Evolutionary conservation across 1,140 invertebrate genomes (phyloP).

Genomic region (Halesus radiatus): DNA sequence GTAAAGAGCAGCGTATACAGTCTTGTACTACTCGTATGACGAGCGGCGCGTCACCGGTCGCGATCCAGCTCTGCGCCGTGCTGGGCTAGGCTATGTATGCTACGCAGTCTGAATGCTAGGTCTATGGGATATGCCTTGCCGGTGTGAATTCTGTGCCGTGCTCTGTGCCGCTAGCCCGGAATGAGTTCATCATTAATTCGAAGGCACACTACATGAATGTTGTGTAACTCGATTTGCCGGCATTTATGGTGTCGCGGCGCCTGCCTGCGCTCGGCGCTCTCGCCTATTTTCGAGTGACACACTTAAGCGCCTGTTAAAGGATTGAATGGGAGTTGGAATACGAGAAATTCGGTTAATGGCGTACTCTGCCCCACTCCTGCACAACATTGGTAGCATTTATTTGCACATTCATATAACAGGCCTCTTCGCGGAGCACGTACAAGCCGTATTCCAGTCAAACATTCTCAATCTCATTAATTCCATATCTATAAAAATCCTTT

Average conservation of each 20-base stretch:
- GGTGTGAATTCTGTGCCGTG: too few relatives aligned
- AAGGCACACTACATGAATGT: background rate
- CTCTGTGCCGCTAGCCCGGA: background rate
- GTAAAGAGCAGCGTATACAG: too few relatives aligned
- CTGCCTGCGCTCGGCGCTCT: background rate
- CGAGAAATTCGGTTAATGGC: constrained; percentile 15
- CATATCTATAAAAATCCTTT: too few relatives aligned
- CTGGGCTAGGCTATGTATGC: too few relatives aligned
- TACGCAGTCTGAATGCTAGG: too few relatives aligned
- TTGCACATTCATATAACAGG: background rate
- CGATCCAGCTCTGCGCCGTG: background rate
- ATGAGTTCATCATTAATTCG: constrained; percentile 2
- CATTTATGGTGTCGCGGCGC: background rate
- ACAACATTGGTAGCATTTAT: background rate
- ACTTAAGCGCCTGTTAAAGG: constrained; percentile 12
- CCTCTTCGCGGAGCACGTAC: background rate
- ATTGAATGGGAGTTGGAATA: constrained; percentile 17
- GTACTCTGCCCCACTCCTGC: background rate
- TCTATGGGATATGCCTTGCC: too few relatives aligned
- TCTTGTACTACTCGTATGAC: too few relatives aligned
- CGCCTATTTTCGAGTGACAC: background rate
- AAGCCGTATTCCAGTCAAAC: background rate
- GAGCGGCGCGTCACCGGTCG: too few relatives aligned
- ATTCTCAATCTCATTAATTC: too few relatives aligned
- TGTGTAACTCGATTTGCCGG: constrained; percentile 6